A percentile compares a stretch with the other conserved stretches of the same genome.
These are phyloP conservation scores for Tenthredo mesomela DNA, from an alignment of 2,888 invertebrate genomes.

Conservation along the genomic window DNA sequence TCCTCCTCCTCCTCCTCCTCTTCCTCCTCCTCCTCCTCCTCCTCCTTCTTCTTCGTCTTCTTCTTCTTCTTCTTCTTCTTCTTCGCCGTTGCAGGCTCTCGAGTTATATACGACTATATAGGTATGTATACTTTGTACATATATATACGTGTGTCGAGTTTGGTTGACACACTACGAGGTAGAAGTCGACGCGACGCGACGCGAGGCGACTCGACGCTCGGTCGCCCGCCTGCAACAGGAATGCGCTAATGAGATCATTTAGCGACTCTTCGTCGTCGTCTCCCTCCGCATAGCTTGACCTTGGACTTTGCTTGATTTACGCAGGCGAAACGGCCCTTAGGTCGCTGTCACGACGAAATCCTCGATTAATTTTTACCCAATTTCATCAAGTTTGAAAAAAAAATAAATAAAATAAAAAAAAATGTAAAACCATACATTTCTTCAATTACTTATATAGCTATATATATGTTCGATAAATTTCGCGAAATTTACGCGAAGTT, in stretches of 20 bases:
- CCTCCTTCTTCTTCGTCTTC: constrained; percentile 61
- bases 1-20: constrained; percentile 62
- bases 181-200: constrained; percentile 59
- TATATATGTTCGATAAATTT: neutral
- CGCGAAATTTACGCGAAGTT: neutral
- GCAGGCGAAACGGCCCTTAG: constrained; percentile 55
- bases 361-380: neutral
- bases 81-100: neutral
- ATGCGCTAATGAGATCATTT: constrained; percentile 78
- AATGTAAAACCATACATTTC: no score
- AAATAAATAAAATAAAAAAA: neutral
- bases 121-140: constrained; percentile 43
- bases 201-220: constrained; percentile 17
- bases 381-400: neutral
- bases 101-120: neutral
- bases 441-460: neutral
- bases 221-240: constrained; percentile 60
- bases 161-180: constrained; percentile 72
- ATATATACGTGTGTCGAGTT: constrained; percentile 57
- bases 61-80: constrained; percentile 51
- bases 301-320: constrained; percentile 65
- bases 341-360: constrained; percentile 17
- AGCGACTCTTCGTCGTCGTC: constrained; percentile 61
- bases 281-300: constrained; percentile 61
- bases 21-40: no score